These are phyloP conservation scores for Cloeon dipterum DNA, from an alignment of 2,888 invertebrate species.

Conservation along the genomic window DNA sequence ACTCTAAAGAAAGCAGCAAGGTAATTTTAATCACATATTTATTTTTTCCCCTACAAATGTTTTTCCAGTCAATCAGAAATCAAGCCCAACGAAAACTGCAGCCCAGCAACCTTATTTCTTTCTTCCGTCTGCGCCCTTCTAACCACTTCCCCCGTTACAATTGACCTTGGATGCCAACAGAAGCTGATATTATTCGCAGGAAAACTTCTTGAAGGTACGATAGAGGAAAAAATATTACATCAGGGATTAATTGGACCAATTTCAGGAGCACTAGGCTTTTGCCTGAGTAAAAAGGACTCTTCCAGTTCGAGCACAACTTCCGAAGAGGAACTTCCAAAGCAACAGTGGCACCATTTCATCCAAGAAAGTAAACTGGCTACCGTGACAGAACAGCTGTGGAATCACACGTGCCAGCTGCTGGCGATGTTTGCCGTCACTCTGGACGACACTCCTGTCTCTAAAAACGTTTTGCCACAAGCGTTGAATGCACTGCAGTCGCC, in stretches of 20 bases:
- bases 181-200: conserved; percentile 26
- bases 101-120: conserved; percentile 14
- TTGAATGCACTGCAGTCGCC: conserved; percentile 7
- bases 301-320: too few species aligned
- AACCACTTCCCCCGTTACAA: conserved; percentile 23
- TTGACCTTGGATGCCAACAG: conserved; percentile 26
- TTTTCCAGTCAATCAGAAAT: background rate
- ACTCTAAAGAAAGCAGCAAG: background rate
- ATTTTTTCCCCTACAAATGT: background rate
- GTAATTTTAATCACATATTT: background rate
- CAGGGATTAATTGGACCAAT: background rate
- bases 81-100: background rate
- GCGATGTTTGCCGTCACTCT: conserved; percentile 54
- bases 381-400: conserved; percentile 35
- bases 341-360: too few species aligned
- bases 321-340: too few species aligned
- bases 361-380: background rate
- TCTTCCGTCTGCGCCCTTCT: conserved; percentile 19
- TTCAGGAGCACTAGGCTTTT: background rate
- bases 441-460: conserved; percentile 35
- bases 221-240: conserved; percentile 3
- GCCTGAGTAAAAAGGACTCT: too few species aligned
- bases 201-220: conserved; percentile 30
- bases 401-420: conserved; percentile 41
- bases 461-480: conserved; percentile 16